A percentile compares a stretch with the other conserved stretches of the same genome.
These are phyloP conservation scores for Mionectes olivaceus DNA, from an alignment of 2,797 vertebrate species.

Conservation along the genomic window DNA sequence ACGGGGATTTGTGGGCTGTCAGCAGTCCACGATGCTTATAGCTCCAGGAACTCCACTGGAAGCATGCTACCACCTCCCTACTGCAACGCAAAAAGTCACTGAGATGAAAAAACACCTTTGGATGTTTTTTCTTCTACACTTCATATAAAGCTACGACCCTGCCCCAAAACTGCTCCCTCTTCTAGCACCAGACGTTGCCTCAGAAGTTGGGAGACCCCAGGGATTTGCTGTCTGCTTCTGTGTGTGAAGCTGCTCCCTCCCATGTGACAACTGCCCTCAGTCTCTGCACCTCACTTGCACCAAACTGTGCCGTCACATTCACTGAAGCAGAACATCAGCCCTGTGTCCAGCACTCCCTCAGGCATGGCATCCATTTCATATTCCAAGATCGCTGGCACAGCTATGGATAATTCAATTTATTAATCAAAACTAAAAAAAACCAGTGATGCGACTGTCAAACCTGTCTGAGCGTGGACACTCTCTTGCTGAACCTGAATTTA, in stretches of 20 bases:
- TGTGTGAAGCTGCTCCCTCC: not conserved
- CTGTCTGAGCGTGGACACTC: not conserved
- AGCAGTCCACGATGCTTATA: not conserved
- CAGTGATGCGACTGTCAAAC: not conserved
- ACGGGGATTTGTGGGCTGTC: fast-evolving
- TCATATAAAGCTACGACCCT: not conserved
- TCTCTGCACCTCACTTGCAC: not conserved
- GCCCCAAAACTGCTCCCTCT: not conserved
- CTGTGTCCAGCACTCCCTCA: not conserved
- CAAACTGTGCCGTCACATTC: fast-evolving
- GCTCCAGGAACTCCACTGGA: not conserved
- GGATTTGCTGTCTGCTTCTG: not conserved
- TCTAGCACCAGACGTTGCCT: not conserved
- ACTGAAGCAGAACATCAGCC: not conserved
- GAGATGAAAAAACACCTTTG: not conserved
- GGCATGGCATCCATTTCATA: not conserved
- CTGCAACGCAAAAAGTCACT: not conserved
- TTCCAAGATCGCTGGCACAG: not conserved
- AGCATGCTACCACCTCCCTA: fast-evolving
- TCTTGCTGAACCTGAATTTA: not conserved
- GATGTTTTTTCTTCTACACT: not conserved
- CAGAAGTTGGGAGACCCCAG: not conserved
- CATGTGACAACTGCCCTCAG: not conserved
- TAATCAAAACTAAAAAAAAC: constrained; percentile 1
- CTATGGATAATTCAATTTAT: constrained; percentile 4